phyloP scores from a whole-genome alignment of 2,113 vertebrate species.

The Bos javanicus region DNA sequence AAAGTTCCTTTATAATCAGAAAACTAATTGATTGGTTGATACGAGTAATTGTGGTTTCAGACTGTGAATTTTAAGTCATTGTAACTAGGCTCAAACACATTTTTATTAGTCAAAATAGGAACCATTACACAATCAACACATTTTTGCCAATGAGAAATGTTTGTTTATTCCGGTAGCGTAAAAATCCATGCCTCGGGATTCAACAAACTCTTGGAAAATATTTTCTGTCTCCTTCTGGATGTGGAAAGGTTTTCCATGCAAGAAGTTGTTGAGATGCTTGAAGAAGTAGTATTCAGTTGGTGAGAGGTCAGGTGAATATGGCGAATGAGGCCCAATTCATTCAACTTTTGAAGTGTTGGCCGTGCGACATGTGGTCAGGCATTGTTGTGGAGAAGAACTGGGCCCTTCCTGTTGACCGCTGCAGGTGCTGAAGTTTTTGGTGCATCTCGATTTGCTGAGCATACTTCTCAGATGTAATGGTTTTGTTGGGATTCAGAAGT shows the following conservation, averaged over 20 bases:
- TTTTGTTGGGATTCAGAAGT: not conserved
- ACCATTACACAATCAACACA: not conserved
- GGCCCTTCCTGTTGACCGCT: not conserved
- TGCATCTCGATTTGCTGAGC: not conserved
- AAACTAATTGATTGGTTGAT: not conserved
- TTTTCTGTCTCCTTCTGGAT: not conserved
- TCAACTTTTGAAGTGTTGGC: not conserved
- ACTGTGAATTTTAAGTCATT: not conserved
- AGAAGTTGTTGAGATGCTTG: not conserved
- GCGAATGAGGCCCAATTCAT: not conserved
- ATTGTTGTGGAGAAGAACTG: not conserved
- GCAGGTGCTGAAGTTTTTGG: not conserved
- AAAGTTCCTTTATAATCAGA: not conserved
- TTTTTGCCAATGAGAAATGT: not conserved
- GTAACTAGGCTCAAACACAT: not conserved
- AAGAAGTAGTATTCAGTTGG: not conserved
- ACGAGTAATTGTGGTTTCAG: not conserved
- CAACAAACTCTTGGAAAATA: not conserved
- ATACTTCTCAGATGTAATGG: not conserved
- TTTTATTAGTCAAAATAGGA: not conserved
- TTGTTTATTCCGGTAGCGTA: fast-evolving
- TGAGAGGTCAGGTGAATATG: not conserved
- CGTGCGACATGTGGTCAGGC: not conserved
- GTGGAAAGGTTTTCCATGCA: not conserved
- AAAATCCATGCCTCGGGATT: not conserved